phyloP scores from a whole-genome alignment of 2,113 vertebrate genomes.

The Salvelinus sp. region DNA sequence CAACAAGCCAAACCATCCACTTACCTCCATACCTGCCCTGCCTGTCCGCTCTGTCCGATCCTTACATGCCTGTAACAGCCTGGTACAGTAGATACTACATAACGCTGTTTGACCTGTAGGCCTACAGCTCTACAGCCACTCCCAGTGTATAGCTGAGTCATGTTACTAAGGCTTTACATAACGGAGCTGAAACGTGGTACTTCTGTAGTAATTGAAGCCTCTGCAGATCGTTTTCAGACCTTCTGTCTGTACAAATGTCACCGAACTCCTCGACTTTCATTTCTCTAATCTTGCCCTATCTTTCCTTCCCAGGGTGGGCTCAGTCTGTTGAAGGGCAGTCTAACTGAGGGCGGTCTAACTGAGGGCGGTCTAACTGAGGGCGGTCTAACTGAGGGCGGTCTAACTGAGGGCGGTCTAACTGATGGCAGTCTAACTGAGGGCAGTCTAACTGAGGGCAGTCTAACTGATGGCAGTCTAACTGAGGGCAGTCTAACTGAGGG shows the following conservation, averaged over 20 bases:
- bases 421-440: no score
- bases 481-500: no score
- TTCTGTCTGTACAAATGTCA: background rate
- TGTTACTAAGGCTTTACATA: background rate
- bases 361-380: no score
- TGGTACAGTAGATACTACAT: conserved; percentile 14
- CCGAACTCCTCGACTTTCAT: background rate
- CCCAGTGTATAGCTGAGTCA: background rate
- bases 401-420: no score
- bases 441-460: no score
- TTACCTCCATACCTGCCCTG: background rate
- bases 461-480: no score
- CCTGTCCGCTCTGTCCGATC: background rate
- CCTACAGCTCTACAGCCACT: background rate
- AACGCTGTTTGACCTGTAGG: background rate
- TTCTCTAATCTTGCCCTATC: background rate
- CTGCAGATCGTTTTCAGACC: background rate
- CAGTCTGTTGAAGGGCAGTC: no score
- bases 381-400: no score
- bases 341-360: no score
- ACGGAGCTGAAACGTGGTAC: no score
- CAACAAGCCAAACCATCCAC: conserved; percentile 4
- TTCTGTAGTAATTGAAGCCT: no score
- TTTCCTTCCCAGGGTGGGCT: background rate
- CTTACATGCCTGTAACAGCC: background rate